Evolutionary conservation across 2,113 vertebrate genomes (phyloP).

Genomic region (Cebus imitator): DNA sequence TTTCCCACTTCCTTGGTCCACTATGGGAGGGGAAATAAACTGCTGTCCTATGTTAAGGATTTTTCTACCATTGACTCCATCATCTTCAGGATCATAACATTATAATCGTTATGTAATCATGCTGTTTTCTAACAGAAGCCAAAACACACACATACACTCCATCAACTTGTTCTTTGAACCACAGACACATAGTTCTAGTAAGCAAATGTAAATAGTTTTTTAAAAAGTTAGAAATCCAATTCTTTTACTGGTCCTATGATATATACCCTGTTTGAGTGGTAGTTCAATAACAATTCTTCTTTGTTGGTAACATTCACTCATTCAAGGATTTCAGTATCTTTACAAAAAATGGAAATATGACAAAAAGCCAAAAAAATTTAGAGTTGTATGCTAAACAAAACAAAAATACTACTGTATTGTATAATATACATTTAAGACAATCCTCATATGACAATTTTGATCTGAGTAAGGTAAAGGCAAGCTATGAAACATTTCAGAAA

Average conservation of each 20-base stretch:
- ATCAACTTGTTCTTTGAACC: background rate
- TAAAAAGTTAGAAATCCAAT: background rate
- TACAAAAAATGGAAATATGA: background rate
- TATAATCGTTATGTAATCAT: background rate
- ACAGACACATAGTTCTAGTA: background rate
- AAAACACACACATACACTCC: background rate
- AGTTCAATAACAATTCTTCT: background rate
- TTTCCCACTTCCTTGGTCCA: background rate
- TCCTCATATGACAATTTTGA: background rate
- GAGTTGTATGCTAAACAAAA: background rate
- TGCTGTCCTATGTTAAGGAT: background rate
- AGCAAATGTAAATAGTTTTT: constrained; percentile 20
- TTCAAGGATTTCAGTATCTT: constrained; percentile 1
- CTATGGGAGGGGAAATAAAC: background rate
- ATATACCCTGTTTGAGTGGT: background rate
- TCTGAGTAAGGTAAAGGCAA: background rate
- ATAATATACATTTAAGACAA: background rate
- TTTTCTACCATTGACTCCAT: background rate
- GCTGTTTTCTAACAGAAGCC: background rate
- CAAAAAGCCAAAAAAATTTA: background rate
- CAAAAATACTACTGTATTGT: background rate
- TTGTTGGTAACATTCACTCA: background rate
- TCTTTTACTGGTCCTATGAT: constrained; percentile 12
- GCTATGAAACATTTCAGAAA: constrained; percentile 32
- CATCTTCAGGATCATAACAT: background rate